Conservation (phyloP, 2,797 vertebrate genomes). For the Artibeus lituratus region DNA sequence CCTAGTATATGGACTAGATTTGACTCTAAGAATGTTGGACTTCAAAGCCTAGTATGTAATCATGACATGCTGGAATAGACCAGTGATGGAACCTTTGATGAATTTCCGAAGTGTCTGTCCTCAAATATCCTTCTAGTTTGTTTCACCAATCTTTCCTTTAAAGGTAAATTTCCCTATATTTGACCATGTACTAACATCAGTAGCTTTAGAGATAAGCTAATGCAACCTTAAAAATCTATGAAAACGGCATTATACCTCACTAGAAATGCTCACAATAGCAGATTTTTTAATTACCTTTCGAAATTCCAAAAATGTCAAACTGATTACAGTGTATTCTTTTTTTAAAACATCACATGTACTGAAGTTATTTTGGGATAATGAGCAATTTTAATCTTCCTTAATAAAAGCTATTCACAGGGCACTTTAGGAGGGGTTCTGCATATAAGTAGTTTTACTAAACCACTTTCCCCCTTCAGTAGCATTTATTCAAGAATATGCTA, state of each 20-base stretch:
- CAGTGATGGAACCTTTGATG: not conserved
- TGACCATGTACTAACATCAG: conserved; percentile 12
- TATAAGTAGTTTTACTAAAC: conserved; percentile 82
- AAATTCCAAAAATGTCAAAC: conserved; percentile 80
- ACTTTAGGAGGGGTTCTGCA: conserved; percentile 81
- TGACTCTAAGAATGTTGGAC: not conserved
- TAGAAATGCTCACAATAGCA: conserved; percentile 77
- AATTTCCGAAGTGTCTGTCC: not conserved
- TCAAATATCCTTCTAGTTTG: not conserved
- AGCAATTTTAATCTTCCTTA: conserved; percentile 84
- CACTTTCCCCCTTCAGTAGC: conserved; percentile 76
- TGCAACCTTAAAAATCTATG: conserved; percentile 9
- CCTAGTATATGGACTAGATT: not conserved
- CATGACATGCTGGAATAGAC: not conserved
- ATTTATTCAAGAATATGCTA: conserved; percentile 80
- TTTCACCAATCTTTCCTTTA: not conserved
- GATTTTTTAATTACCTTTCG: conserved; percentile 79
- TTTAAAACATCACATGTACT: conserved; percentile 77
- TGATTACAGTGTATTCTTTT: conserved; percentile 81
- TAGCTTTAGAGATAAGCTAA: conserved; percentile 28
- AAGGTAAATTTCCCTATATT: conserved; percentile 3
- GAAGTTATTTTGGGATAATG: conserved; percentile 83
- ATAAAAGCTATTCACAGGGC: conserved; percentile 79
- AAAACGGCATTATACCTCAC: conserved; percentile 52
- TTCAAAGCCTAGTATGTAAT: not conserved